A percentile compares a stretch with the other conserved stretches of the same genome.
Conservation (phyloP, 2,797 vertebrate genomes). For the Myripristis jacobus region DNA sequence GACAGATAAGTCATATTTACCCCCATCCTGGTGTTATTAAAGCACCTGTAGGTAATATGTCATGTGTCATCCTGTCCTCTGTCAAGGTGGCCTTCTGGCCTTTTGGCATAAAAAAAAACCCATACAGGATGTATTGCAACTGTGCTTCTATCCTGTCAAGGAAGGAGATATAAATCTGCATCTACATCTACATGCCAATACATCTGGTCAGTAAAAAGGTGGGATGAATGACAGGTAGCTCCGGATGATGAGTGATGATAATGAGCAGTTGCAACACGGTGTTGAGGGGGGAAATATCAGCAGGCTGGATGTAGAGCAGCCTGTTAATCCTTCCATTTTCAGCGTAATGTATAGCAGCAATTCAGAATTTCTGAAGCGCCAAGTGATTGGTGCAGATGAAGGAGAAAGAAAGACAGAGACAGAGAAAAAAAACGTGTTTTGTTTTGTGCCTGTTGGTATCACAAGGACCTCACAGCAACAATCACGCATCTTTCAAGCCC, state of each 20-base stretch:
- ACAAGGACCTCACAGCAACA: conserved; percentile 38
- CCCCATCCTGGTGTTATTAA: conserved; percentile 56
- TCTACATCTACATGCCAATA: background rate
- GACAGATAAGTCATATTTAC: conserved; percentile 70
- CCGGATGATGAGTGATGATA: conserved; percentile 20
- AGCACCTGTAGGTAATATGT: conserved; percentile 42
- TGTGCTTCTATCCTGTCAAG: conserved; percentile 5
- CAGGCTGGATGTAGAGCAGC: background rate
- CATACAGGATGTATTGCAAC: background rate
- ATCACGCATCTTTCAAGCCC: conserved; percentile 60
- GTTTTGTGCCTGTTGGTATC: conserved; percentile 29
- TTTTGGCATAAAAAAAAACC: conserved; percentile 24
- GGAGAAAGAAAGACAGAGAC: conserved; percentile 15
- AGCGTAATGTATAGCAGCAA: conserved; percentile 10
- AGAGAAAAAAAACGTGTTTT: background rate
- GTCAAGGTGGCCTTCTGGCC: conserved; percentile 51
- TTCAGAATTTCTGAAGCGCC: conserved; percentile 13
- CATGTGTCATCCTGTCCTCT: conserved; percentile 52
- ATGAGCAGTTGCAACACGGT: background rate
- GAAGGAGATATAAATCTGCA: background rate
- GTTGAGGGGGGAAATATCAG: conserved; percentile 28
- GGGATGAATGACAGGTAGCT: conserved; percentile 24
- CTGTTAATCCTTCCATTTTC: conserved; percentile 15
- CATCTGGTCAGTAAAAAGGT: conserved; percentile 2
- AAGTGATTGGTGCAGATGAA: conserved; percentile 4